These are phyloP conservation scores for Perca fluviatilis DNA, from an alignment of 2,113 vertebrate genomes.

Conservation along the genomic window DNA sequence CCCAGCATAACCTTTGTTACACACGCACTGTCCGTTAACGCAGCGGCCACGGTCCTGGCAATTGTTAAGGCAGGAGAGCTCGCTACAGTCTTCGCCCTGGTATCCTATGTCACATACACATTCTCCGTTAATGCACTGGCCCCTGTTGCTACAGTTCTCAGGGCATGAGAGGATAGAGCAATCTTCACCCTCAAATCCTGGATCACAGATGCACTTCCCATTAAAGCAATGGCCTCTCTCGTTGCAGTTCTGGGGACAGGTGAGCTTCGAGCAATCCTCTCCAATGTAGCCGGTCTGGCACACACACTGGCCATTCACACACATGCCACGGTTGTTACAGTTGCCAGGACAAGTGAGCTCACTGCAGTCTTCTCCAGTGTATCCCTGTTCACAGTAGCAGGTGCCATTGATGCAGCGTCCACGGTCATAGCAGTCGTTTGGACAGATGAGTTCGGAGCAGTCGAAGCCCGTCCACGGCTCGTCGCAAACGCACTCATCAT, in stretches of 20 bases:
- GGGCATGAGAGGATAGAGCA: conserved; percentile 90
- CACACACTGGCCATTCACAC: conserved; percentile 89
- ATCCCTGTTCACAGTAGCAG: conserved; percentile 93
- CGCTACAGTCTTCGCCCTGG: conserved; percentile 88
- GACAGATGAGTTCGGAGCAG: conserved; percentile 95
- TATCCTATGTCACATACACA: conserved; percentile 89
- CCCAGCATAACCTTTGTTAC: conserved; percentile 86
- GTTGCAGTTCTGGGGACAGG: conserved; percentile 90
- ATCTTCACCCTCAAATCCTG: conserved; percentile 88
- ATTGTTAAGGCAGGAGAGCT: conserved; percentile 88
- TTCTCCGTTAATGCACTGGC: conserved; percentile 88
- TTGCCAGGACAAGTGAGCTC: conserved; percentile 88
- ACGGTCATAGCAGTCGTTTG: conserved; percentile 95
- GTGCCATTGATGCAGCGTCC: conserved; percentile 96
- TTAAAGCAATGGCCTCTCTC: conserved; percentile 88
- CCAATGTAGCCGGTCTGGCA: conserved; percentile 90
- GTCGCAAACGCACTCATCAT: conserved; percentile 91
- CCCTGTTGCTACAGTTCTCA: conserved; percentile 86
- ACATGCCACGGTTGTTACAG: conserved; percentile 88
- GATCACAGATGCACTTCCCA: conserved; percentile 91
- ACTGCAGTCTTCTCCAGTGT: conserved; percentile 91
- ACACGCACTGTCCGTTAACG: conserved; percentile 86
- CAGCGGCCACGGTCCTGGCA: conserved; percentile 89
- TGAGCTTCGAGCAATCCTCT: conserved; percentile 89
- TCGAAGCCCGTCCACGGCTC: conserved; percentile 95